Percentiles rank a stretch among this genome's conserved stretches.
phyloP scores from a whole-genome alignment of 2,113 vertebrate species.

The Otolemur garnettii region DNA sequence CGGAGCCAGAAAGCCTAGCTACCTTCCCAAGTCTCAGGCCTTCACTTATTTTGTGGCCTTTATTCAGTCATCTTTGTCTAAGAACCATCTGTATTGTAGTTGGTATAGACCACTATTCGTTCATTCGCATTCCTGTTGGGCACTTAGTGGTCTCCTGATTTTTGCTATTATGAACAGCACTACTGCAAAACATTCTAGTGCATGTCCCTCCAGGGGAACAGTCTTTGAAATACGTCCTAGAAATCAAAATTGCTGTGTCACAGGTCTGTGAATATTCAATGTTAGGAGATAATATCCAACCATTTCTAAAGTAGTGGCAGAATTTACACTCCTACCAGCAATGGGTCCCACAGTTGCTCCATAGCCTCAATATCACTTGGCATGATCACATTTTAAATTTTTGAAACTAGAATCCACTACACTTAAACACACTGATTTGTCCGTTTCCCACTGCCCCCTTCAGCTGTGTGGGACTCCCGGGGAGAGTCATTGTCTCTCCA shows the following conservation, averaged over 20 bases:
- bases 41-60: not conserved
- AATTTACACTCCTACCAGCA: rapidly evolving
- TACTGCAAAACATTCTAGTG: not conserved
- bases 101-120: not conserved
- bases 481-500: not conserved
- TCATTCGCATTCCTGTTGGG: not conserved
- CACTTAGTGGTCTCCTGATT: not conserved
- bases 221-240: not conserved
- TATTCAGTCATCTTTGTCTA: not conserved
- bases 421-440: not conserved
- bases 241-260: not conserved
- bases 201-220: not conserved
- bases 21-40: no score
- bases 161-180: not conserved
- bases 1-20: no score
- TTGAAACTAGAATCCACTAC: not conserved
- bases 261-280: not conserved
- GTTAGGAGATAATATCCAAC: not conserved
- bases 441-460: not conserved
- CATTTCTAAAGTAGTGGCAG: not conserved
- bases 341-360: not conserved
- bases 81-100: not conserved
- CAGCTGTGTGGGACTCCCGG: not conserved
- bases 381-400: not conserved
- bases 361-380: not conserved